Conservation (phyloP, 2,113 vertebrate species). For the Osmerus mordax region DNA sequence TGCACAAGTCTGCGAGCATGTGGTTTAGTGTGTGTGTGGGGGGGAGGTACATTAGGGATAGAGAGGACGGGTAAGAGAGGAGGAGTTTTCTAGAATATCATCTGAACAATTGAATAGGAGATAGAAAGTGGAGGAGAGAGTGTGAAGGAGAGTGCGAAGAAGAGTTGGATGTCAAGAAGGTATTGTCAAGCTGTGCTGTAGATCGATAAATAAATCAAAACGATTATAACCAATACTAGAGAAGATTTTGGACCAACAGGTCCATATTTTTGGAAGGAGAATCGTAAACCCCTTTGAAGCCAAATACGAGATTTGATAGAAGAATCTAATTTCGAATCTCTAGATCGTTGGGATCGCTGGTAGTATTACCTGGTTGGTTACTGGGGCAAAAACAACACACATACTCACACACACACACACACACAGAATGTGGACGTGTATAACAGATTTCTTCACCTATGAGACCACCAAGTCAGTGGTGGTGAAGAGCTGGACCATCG, state of each 20-base stretch:
- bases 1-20: neutral
- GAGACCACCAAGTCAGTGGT: constrained; percentile 95
- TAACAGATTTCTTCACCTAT: constrained; percentile 87
- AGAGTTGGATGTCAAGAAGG: neutral
- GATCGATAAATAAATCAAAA: too few species aligned
- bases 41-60: constrained; percentile 9
- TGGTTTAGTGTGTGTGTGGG: neutral
- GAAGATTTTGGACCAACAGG: too few species aligned
- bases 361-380: too few species aligned
- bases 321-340: too few species aligned
- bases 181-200: too few species aligned
- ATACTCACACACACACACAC: too few species aligned
- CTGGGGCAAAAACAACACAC: too few species aligned
- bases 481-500: constrained; percentile 94
- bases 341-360: too few species aligned
- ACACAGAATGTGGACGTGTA: constrained; percentile 74
- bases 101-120: neutral
- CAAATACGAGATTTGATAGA: too few species aligned
- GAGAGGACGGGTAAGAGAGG: constrained; percentile 8
- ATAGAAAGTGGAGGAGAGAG: neutral
- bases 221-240: too few species aligned
- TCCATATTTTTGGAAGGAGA: too few species aligned
- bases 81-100: neutral
- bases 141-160: constrained; percentile 2
- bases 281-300: too few species aligned